phyloP scores from a whole-genome alignment of 2,797 vertebrate species.

The Balearica regulorum region DNA sequence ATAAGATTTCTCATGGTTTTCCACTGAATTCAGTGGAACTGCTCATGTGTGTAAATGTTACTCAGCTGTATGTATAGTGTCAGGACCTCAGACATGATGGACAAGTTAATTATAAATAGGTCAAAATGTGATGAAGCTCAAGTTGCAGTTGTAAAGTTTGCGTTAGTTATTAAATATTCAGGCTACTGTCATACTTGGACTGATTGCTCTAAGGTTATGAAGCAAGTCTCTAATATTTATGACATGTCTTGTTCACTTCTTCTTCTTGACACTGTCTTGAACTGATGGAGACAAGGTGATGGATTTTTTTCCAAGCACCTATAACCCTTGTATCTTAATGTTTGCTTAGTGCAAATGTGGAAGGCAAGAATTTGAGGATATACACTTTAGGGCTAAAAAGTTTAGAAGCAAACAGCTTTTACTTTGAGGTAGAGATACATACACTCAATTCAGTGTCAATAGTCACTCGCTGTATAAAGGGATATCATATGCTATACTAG shows the following conservation, averaged over 20 bases:
- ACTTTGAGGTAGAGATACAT: neutral
- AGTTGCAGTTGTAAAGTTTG: neutral
- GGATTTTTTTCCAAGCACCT: neutral
- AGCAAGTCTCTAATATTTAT: constrained; percentile 34
- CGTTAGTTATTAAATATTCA: constrained; percentile 39
- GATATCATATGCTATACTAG: neutral
- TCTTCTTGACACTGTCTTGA: neutral
- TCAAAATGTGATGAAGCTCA: neutral
- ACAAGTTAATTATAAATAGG: constrained; percentile 43
- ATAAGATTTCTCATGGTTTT: neutral
- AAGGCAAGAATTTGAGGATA: neutral
- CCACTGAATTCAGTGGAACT: neutral
- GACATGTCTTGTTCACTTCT: neutral
- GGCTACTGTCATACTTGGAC: neutral
- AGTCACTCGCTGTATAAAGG: neutral
- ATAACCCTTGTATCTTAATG: neutral
- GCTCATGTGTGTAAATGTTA: neutral
- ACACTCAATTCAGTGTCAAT: neutral
- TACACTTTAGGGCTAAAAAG: neutral
- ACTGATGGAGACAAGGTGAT: neutral
- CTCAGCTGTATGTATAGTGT: neutral
- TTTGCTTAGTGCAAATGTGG: neutral
- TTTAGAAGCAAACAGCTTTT: neutral
- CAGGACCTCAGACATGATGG: neutral
- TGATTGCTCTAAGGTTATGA: neutral